These are phyloP conservation scores for Rhynchonema sp. DNA, from an alignment of 2,888 invertebrate species.

Conservation along the genomic window DNA sequence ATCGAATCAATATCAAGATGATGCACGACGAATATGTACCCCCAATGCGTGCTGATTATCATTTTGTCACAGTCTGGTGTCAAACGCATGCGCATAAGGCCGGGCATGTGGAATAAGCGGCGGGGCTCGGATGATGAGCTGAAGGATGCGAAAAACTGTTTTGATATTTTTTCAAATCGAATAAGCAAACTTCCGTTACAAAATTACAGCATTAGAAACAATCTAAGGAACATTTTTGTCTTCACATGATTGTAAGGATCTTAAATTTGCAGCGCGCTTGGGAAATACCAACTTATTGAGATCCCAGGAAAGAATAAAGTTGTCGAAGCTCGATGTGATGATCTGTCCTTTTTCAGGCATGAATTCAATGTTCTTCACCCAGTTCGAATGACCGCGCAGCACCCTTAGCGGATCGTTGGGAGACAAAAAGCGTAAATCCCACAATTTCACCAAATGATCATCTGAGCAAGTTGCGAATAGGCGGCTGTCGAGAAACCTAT, in stretches of 20 bases:
- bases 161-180: too few species aligned
- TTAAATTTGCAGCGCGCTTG: too few species aligned
- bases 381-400: slow-evolving; percentile 68
- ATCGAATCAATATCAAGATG: slow-evolving; percentile 60
- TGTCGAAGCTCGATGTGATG: slow-evolving; percentile 48
- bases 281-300: slow-evolving; percentile 57
- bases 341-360: slow-evolving; percentile 51
- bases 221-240: too few species aligned
- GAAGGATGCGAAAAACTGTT: too few species aligned
- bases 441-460: slow-evolving; percentile 71
- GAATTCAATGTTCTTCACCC: slow-evolving; percentile 91
- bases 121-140: slow-evolving; percentile 39
- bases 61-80: slow-evolving; percentile 67
- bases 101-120: slow-evolving; percentile 64
- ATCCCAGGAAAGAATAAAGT: slow-evolving; percentile 80
- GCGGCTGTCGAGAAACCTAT: slow-evolving; percentile 61
- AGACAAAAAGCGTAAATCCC: slow-evolving; percentile 71
- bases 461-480: slow-evolving; percentile 84
- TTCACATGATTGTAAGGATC: too few species aligned
- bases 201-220: too few species aligned
- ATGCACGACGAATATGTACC: slow-evolving; percentile 69
- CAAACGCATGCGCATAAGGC: slow-evolving; percentile 64
- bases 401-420: slow-evolving; percentile 45
- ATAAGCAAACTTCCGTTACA: too few species aligned
- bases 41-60: slow-evolving; percentile 71